Conservation (phyloP, 2,888 invertebrate species). For the Ligdia adustata region DNA sequence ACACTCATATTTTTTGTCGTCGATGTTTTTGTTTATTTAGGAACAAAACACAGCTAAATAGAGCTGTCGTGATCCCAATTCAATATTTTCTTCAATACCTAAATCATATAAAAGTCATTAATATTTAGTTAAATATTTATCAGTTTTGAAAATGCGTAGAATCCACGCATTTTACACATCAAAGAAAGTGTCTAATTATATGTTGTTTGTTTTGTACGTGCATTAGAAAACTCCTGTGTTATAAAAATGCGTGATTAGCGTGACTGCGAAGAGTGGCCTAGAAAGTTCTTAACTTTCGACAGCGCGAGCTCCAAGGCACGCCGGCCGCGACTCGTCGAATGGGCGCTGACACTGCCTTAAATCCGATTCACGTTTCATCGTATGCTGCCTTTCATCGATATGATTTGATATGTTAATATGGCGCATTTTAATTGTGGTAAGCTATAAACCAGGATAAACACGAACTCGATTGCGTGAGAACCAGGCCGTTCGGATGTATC, state of each 20-base stretch:
- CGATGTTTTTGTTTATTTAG: no score
- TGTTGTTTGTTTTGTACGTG: slow-evolving; percentile 34
- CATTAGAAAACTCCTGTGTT: slow-evolving; percentile 65
- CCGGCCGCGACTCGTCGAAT: slow-evolving; percentile 5
- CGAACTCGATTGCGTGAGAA: slow-evolving; percentile 10
- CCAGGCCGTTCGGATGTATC: not conserved
- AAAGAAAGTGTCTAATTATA: slow-evolving; percentile 27
- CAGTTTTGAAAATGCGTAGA: slow-evolving; percentile 4
- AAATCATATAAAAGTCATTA: no score
- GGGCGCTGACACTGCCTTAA: slow-evolving; percentile 44
- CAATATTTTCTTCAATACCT: no score
- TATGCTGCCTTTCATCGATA: slow-evolving; percentile 36
- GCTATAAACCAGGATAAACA: slow-evolving; percentile 15
- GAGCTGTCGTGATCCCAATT: no score
- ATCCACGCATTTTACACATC: slow-evolving; percentile 16
- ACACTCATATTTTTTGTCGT: no score
- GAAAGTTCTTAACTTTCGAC: slow-evolving; percentile 77
- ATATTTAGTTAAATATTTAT: no score
- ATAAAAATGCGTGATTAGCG: slow-evolving; percentile 74
- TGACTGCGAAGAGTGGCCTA: slow-evolving; percentile 71
- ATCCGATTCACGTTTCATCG: slow-evolving; percentile 67
- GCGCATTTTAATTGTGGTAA: slow-evolving; percentile 21
- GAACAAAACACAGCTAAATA: no score
- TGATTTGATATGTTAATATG: slow-evolving; percentile 29
- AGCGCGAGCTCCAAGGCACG: slow-evolving; percentile 29